Base-by-base conservation (phyloP, 2,888 invertebrate genomes). In the Axea sp. region DNA sequence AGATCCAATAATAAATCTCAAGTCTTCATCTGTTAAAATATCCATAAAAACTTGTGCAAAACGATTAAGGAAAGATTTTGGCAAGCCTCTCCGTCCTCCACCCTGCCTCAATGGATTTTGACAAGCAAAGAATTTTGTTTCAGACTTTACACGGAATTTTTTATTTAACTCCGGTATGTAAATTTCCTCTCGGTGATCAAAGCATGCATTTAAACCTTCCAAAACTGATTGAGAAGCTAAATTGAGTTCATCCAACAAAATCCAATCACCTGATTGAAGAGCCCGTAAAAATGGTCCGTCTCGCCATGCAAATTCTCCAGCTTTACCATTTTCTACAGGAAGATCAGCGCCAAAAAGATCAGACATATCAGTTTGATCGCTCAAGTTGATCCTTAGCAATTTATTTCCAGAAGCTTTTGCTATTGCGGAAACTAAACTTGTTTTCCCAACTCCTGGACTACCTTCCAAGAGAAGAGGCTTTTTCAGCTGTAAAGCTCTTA, bases 321-420 rank as follows among this genome's bases (percentile, higher is more conserved):
- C 92, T 43, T 89, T 88, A 2, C 93, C 94, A 59, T 96, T 95
- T 89, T 98, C 97, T 0, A 96, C 92, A 0, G 99, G 99, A 39
- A 99, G 89, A 89, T 99, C 99, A 1, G 98, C 95, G 14, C 99
- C 99, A 88, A 99, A 99, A 33, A 99, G 90, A 89, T 99, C 99
- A 6, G 96, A 95, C 51, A 99, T 92, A 88, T 99, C 99, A 26
- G 99, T 99, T 89, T 99, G 99, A 84, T 99, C 99, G 45, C 99
- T 99, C 41, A 99, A 90, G 90, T 99, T 99, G 67, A 99, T 96
- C 37, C 99, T 91, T 7, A 97, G 93, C 22, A 99, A 91, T 82
- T 92, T 91, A 85, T 96, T 92, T 0, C 96, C 95, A 1, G 96
- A 92, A 4, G 92, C 92, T 82, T 92, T 93, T 0, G 98, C 98